A percentile compares a stretch with the other conserved stretches of the same genome.
Evolutionary conservation across 2,113 vertebrate genomes (phyloP).

Genomic region (Pygoscelis adeliae): DNA sequence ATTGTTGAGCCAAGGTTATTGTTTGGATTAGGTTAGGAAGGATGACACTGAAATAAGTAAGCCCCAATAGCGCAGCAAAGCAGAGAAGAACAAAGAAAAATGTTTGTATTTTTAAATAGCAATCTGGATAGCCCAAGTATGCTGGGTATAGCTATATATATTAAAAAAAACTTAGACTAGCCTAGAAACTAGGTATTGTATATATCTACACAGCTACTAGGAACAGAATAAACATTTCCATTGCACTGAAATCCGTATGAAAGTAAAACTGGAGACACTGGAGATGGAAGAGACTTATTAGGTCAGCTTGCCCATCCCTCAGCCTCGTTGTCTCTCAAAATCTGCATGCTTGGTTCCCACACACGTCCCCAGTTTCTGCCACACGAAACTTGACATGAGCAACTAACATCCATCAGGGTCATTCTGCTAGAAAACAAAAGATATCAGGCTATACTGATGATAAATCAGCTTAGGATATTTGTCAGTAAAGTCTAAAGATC

Average conservation of each 20-base stretch:
- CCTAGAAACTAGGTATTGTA: not conserved
- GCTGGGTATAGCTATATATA: not conserved
- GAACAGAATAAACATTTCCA: not conserved
- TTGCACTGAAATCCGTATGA: not conserved
- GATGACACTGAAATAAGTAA: conserved; percentile 61
- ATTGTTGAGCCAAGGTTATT: conserved; percentile 63
- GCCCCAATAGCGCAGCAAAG: not conserved
- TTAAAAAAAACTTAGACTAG: not conserved
- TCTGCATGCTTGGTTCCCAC: not conserved
- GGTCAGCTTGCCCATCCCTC: not conserved
- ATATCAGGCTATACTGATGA: not conserved
- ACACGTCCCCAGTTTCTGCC: not conserved
- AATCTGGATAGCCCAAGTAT: not conserved
- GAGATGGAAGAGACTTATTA: not conserved
- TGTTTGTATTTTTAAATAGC: not conserved
- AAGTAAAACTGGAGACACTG: not conserved
- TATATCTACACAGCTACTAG: not conserved
- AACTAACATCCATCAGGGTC: not conserved
- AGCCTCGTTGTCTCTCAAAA: not conserved
- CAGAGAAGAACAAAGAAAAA: conserved; percentile 50
- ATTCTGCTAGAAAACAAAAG: not conserved
- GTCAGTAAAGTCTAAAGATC: not conserved
- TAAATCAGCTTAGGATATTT: not conserved
- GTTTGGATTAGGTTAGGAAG: conserved; percentile 65
- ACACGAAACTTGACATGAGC: not conserved